Conservation (phyloP, 2,113 vertebrate species). For the Beaufortia kweichowensis region DNA sequence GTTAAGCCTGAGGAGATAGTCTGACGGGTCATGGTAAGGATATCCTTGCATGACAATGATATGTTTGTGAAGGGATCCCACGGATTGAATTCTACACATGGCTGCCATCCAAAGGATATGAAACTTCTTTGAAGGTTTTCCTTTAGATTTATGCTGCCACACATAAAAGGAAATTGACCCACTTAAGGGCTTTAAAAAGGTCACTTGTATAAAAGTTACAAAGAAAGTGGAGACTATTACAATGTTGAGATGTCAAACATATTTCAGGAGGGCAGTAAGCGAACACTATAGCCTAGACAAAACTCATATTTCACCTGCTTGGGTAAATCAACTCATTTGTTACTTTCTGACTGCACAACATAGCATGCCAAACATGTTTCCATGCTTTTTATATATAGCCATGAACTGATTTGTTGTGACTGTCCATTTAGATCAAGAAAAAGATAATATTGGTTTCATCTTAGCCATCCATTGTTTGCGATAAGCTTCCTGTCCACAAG, state of each 20-base stretch:
- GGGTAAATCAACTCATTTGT: neutral
- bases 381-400: neutral
- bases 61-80: conserved; percentile 49
- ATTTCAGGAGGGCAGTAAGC: neutral
- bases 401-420: conserved; percentile 65
- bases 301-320: neutral
- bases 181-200: conserved; percentile 34
- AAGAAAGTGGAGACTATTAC: neutral
- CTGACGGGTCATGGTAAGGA: conserved; percentile 38
- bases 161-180: conserved; percentile 32
- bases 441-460: conserved; percentile 52
- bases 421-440: conserved; percentile 57
- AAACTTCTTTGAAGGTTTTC: conserved; percentile 52
- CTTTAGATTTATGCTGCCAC: conserved; percentile 2
- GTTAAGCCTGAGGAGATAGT: conserved; percentile 29
- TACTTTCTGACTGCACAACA: neutral
- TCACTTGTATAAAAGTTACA: conserved; percentile 28
- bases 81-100: conserved; percentile 58
- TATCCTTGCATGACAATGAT: conserved; percentile 55
- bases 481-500: conserved; percentile 59
- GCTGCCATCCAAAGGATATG: conserved; percentile 56
- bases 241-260: conserved; percentile 17
- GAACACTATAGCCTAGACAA: neutral
- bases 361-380: neutral
- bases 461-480: conserved; percentile 19